Base-by-base conservation (phyloP, 2,888 invertebrate species). In the Helicoverpa assulta region DNA sequence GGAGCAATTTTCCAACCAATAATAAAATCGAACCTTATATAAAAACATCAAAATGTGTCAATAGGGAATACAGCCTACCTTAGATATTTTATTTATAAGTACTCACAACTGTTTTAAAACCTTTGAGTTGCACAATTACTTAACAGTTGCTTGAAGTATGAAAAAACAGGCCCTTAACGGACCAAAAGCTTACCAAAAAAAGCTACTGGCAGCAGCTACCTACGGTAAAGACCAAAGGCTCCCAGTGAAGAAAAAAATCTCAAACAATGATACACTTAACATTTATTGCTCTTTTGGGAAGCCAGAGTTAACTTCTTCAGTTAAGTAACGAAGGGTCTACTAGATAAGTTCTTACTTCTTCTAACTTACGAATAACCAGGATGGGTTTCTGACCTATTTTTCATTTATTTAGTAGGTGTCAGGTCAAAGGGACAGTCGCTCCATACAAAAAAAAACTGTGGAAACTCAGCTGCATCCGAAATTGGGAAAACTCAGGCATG, bases 261-360 rank as follows among this genome's bases (percentile, higher is more conserved):
- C 40, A 53, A 50, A 50, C 50, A 50, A 18, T 50, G 18, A 50
- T 8, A 8, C 50, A 67, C 69, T 76, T 68, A 55, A 71, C 67
- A 37, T 43, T 40, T 18, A 74, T 37, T 66, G 43, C 56, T 58
- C 50, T 51, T 57, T 68, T n/a, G 40, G 54, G 40, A 55, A 21
- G 50, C n/a, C 21, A 43, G n/a, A 5, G 2, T 18, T 10, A 37
- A 12, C 37, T 37, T 12, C 37, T 37, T 37, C 37, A 37, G 37
- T 10, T 37, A n/a, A n/a, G n/a, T n/a, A 12, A 37, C 33, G 33
- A 33, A 33, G 7, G 33, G 5, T 33, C 7, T 33, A 33, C 7
- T 33, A 33, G 1, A 7, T 26, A 26, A 26, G 26, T 26, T 1
- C 3, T n/a, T n/a, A 29, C 29, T 33, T 33, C 33, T 1, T 33